A percentile compares a stretch with the other conserved stretches of the same genome.
Evolutionary conservation across 1,140 invertebrate genomes (phyloP).

Genomic region (Brachionus rubens): DNA sequence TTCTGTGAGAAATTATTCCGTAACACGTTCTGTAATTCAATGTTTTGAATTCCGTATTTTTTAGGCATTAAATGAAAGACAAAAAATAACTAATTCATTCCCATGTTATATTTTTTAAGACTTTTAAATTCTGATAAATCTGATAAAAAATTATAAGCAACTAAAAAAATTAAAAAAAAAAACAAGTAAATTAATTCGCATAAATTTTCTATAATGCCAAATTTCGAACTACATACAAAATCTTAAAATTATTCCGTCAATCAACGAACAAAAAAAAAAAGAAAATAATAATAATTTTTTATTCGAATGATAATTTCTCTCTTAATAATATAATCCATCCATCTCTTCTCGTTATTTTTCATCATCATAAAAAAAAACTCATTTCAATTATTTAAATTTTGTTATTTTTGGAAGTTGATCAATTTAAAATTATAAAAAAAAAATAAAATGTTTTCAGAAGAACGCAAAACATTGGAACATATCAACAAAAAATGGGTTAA

Average conservation of each 20-base stretch:
- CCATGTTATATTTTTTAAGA: too few relatives aligned
- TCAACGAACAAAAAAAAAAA: not conserved
- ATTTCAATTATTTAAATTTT: not conserved
- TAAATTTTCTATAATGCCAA: not conserved
- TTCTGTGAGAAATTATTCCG: too few relatives aligned
- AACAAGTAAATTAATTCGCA: not conserved
- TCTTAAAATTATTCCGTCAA: slow-evolving; percentile 29
- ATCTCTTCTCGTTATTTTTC: too few relatives aligned
- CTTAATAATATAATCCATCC: too few relatives aligned
- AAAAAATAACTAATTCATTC: too few relatives aligned
- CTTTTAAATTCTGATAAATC: too few relatives aligned
- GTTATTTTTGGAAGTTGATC: too few relatives aligned
- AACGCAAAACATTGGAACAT: slow-evolving; percentile 37
- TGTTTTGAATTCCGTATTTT: too few relatives aligned
- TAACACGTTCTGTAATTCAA: too few relatives aligned
- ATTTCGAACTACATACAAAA: slow-evolving; percentile 3
- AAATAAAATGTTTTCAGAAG: slow-evolving; percentile 9
- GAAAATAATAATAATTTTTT: slow-evolving; percentile 33
- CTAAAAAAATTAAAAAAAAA: too few relatives aligned
- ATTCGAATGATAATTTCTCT: slow-evolving; percentile 25
- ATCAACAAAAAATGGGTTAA: slow-evolving; percentile 66
- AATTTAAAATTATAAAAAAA: not conserved
- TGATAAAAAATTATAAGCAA: too few relatives aligned
- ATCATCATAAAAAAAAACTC: not conserved
- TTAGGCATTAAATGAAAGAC: too few relatives aligned